These are phyloP conservation scores for Tetragonula carbonaria DNA, from an alignment of 2,888 invertebrate species.

Conservation along the genomic window DNA sequence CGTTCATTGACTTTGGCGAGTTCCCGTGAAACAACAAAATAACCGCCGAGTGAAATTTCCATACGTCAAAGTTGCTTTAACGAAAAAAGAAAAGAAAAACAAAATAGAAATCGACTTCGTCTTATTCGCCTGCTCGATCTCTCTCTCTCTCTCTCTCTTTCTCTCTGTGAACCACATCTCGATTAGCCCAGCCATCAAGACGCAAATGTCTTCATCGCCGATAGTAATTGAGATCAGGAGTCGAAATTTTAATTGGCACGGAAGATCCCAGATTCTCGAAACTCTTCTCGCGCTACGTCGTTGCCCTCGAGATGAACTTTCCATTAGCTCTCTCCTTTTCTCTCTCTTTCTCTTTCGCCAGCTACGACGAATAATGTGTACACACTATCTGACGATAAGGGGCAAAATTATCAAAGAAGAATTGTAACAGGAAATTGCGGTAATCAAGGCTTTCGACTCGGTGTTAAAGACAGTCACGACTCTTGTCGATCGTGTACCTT, in stretches of 20 bases:
- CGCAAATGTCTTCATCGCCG: slow-evolving; percentile 20
- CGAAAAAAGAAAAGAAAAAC: neutral
- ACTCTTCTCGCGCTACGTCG: slow-evolving; percentile 41
- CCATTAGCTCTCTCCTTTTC: slow-evolving; percentile 42
- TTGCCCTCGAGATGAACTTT: slow-evolving; percentile 44
- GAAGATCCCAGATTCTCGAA: slow-evolving; percentile 32
- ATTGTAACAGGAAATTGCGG: neutral
- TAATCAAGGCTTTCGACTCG: neutral
- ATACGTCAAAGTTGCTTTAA: neutral
- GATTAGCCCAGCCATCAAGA: slow-evolving; percentile 19
- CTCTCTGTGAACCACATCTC: neutral
- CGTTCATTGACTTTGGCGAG: too few relatives aligned
- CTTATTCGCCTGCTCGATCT: neutral
- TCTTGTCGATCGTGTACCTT: too few relatives aligned
- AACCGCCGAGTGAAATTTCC: too few relatives aligned
- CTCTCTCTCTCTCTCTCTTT: neutral
- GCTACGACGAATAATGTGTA: slow-evolving; percentile 42
- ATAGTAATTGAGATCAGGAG: slow-evolving; percentile 3
- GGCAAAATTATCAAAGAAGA: slow-evolving; percentile 31
- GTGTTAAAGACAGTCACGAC: too few relatives aligned
- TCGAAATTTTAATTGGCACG: slow-evolving; percentile 55
- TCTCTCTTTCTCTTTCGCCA: neutral
- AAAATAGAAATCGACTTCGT: neutral
- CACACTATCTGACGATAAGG: slow-evolving; percentile 47
- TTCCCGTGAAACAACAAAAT: too few relatives aligned